Evolutionary conservation across 2,888 invertebrate genomes (phyloP), one percentile per base, ranked within the genome.

Genomic region (Argyresthia albistria): DNA sequence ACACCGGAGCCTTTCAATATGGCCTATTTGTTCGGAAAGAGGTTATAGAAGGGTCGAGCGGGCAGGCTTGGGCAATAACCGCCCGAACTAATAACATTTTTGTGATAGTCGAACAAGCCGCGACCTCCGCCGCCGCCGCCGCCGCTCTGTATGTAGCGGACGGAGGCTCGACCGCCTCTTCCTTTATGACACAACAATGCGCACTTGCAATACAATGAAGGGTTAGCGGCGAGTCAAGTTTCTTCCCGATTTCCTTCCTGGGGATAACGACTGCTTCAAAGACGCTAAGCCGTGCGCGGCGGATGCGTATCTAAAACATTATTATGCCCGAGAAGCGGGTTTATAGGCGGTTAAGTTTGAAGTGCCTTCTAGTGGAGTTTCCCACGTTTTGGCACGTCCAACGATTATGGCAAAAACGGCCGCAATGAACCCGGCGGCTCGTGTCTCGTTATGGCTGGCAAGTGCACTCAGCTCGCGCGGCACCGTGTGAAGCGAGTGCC

Each of bases 71-170:
- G 76, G 76, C 80, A 80, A 83, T 80, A 81, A 77, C 80, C 80
- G 69, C 75, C 79, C 75, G 76, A 82, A 83, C 83, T 82, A 84
- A 84, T 84, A 84, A 82, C 80, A 84, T 83, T 82, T 83, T 84
- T 84, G 77, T 76, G 80, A 81, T 81, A 80, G 79, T 70, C 68
- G 73, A 70, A 72, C 65, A 76, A 73, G 66, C 67, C 8, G 25
- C 25, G 25, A 25, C 25, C 25, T 2, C 25, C 49, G 25, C 25
- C 25, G 6, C 25, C 25, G 25, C 73, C 69, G 75, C 47, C 12
- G 35, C 47, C 14, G 47, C 66, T 25, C 25, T 25, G 25, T 25
- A 25, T 25, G 25, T 25, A 25, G 25, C 25, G 25, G 25, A 25
- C 25, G 25, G 2, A 25, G 25, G 66, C 72, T 75, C 75, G 73